phyloP scores from a whole-genome alignment of 2,888 invertebrate genomes.

The Venustoraphidia nigricollis region DNA sequence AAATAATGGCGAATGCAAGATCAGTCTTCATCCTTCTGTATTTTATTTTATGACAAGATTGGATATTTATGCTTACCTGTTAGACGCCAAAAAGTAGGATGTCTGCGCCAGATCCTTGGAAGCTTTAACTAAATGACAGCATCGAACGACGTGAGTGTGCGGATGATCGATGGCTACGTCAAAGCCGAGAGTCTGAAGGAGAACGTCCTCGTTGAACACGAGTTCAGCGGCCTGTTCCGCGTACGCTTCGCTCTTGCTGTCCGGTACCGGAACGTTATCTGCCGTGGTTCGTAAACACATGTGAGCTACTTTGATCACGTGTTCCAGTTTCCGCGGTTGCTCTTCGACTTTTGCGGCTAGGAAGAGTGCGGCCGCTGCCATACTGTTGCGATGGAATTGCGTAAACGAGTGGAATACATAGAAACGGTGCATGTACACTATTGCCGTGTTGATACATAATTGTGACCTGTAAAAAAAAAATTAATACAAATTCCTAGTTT shows the following conservation, averaged over 20 bases:
- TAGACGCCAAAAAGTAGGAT: slow-evolving; percentile 97
- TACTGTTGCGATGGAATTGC: slow-evolving; percentile 85
- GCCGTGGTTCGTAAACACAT: slow-evolving; percentile 64
- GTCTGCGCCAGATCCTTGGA: slow-evolving; percentile 95
- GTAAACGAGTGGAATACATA: slow-evolving; percentile 97
- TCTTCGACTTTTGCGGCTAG: slow-evolving; percentile 97
- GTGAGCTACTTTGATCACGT: slow-evolving; percentile 84
- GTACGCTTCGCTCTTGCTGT: slow-evolving; percentile 54
- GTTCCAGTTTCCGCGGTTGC: slow-evolving; percentile 92
- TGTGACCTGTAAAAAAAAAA: slow-evolving; percentile 53
- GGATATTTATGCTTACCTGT: slow-evolving; percentile 45
- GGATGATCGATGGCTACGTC: slow-evolving; percentile 98
- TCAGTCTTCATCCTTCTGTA: too few species aligned
- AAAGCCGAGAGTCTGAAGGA: slow-evolving; percentile 94
- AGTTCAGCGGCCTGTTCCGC: slow-evolving; percentile 76
- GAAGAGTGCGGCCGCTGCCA: slow-evolving; percentile 89
- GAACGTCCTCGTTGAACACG: slow-evolving; percentile 91
- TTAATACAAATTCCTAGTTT: not conserved
- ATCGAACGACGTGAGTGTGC: slow-evolving; percentile 86
- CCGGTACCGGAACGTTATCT: slow-evolving; percentile 54
- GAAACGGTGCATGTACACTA: slow-evolving; percentile 98
- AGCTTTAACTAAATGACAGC: slow-evolving; percentile 36
- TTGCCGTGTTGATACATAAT: slow-evolving; percentile 96
- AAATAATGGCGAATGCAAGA: too few species aligned
- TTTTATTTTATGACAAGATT: too few species aligned